Base-by-base conservation (phyloP, 2,888 invertebrate genomes). In the Clistopyga incitator region DNA sequence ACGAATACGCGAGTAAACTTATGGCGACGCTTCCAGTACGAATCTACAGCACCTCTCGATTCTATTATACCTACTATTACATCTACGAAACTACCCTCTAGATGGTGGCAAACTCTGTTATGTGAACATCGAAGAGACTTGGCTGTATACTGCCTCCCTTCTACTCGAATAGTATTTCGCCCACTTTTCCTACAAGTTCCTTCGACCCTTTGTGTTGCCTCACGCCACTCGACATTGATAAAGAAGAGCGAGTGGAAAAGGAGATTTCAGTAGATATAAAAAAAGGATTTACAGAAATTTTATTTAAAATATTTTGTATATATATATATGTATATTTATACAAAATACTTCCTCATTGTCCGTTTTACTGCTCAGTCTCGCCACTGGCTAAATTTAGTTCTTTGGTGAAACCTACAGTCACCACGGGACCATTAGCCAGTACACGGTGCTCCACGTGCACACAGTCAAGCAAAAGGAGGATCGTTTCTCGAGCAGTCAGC, bases 271-370 rank as follows among this genome's bases (percentile, higher is more conserved):
- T 18, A 23, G 56, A 54, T 34, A 68, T 61, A 61, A 68, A 80
- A n/a, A 68, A 45, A 72, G 20, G 52, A 34, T 38, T 61, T 18
- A 18, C 11, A 20, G 59, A 10, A 29, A 18, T 18, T 29, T n/a
- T 59, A 38, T 38, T 38, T 38, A 10, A 38, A 38, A 38, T 6
- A 38, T n/a, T n/a, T n/a, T n/a, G n/a, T n/a, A n/a, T n/a, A 38
- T 38, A 38, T 38, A 38, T n/a, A 45, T 29, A 59, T 20, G 54
- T 56, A 50, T 45, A 54, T 56, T 42, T 45, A 54, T 47, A 64
- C 34, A 74, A 75, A 82, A 78, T 74, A 70, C 10, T 68, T 23
- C 45, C 34, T 47, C 64, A 70, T 82, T 82, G 82, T 75, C 78
- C 74, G 70, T 52, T 70, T 82, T 64, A 59, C 70, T 23, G 54